Evolutionary conservation across 92 coral and sea anemone genomes (phyloP).

Genomic region (Diadumene lineata): DNA sequence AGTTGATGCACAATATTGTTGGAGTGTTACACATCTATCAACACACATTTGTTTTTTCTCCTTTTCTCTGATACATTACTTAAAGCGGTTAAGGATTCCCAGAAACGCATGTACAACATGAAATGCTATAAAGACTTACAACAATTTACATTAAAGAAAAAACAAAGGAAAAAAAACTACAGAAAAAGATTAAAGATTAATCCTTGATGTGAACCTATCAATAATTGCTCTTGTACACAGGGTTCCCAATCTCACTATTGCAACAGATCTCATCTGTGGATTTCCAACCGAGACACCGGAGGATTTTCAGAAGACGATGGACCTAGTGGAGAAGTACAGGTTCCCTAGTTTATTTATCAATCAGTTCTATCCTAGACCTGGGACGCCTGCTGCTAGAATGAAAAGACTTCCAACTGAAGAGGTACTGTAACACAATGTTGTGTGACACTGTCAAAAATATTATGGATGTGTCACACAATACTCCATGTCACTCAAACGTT

Average conservation of each 20-base stretch:
- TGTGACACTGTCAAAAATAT: not conserved
- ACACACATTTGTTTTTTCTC: no score
- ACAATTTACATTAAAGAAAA: no score
- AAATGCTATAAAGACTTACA: no score
- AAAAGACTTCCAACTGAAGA: constrained; percentile 91
- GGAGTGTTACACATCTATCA: no score
- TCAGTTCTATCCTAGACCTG: constrained; percentile 90
- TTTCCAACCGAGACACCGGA: constrained; percentile 94
- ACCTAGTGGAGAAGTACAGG: constrained; percentile 78
- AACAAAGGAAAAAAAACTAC: no score
- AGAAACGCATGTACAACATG: no score
- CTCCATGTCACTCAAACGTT: not conserved
- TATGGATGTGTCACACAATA: not conserved
- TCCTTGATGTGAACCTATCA: no score
- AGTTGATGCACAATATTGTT: no score
- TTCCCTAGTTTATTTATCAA: constrained; percentile 96
- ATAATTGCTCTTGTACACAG: constrained; percentile 39
- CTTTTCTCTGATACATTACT: no score
- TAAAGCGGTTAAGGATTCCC: no score
- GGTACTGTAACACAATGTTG: constrained; percentile 43
- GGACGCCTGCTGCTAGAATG: constrained; percentile 98
- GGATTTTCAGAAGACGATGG: constrained; percentile 90
- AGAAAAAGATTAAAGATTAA: no score
- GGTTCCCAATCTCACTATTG: constrained; percentile 88
- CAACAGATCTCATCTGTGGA: constrained; percentile 97